Evolutionary conservation across 1,140 invertebrate species (phyloP).

Genomic region (Dufourea novaeangliae): DNA sequence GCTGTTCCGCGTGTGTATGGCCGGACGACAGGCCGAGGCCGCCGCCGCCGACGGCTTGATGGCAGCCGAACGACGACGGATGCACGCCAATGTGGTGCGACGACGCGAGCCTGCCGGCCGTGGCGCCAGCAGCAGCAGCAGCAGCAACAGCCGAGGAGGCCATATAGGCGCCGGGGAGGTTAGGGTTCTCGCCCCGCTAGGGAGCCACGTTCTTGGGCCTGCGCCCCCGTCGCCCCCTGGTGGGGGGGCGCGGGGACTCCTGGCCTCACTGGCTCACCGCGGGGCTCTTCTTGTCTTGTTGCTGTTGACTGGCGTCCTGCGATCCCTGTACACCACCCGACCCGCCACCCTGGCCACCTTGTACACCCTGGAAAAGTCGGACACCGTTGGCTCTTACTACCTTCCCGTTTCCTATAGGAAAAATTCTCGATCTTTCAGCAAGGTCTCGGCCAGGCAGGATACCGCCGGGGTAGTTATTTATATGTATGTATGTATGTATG

Average conservation of each 20-base stretch:
- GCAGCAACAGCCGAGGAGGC: no score
- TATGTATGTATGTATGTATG: no score
- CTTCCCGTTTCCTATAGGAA: no score
- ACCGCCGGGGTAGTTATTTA: no score
- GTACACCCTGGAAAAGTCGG: slow-evolving; percentile 76
- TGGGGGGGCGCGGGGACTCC: slow-evolving; percentile 82
- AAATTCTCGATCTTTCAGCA: no score
- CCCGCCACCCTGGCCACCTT: slow-evolving; percentile 79
- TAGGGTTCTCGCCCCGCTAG: slow-evolving; percentile 81
- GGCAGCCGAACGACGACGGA: slow-evolving; percentile 67
- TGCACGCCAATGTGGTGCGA: slow-evolving; percentile 68
- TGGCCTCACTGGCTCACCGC: slow-evolving; percentile 88
- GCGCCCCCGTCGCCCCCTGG: slow-evolving; percentile 82
- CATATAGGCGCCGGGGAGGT: slow-evolving; percentile 75
- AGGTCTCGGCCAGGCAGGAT: no score
- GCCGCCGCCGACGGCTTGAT: no score
- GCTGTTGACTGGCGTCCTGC: slow-evolving; percentile 85
- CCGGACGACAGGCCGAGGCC: slow-evolving; percentile 55
- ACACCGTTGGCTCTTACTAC: no score
- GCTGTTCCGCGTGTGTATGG: slow-evolving; percentile 66
- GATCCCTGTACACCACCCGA: slow-evolving; percentile 81
- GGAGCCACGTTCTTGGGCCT: slow-evolving; percentile 82
- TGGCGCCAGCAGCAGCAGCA: slow-evolving; percentile 60
- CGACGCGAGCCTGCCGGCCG: slow-evolving; percentile 62
- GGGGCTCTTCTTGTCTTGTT: slow-evolving; percentile 90